Evolutionary conservation across 2,888 invertebrate species (phyloP).

Genomic region (Drosophila maculinotata): DNA sequence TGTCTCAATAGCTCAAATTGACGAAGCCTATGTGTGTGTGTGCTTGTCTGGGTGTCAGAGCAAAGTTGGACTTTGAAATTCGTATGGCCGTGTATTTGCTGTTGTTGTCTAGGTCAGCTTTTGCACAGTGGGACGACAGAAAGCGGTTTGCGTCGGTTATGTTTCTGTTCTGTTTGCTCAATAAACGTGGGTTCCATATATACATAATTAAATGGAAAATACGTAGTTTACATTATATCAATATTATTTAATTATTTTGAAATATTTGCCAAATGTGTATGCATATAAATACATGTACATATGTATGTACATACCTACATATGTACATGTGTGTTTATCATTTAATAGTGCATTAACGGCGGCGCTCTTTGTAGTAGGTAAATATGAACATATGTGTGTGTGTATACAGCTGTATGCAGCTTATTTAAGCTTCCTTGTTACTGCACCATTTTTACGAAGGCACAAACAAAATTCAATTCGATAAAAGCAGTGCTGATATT

Average conservation of each 20-base stretch:
- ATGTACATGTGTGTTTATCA: no score
- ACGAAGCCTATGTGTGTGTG: no score
- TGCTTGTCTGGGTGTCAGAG: not conserved
- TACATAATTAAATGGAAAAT: not conserved
- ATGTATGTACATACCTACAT: no score
- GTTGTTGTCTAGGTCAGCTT: constrained; percentile 35
- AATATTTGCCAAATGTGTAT: not conserved
- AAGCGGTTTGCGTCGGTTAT: not conserved
- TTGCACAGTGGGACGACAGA: no score
- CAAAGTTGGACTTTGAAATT: not conserved
- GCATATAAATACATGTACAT: not conserved
- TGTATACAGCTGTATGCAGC: no score
- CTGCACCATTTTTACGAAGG: no score
- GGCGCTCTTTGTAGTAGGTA: not conserved
- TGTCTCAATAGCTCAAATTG: no score
- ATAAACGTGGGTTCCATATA: not conserved
- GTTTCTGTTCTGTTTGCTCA: not conserved
- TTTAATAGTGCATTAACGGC: no score
- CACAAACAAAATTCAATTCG: no score
- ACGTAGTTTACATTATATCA: not conserved
- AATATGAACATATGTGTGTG: no score
- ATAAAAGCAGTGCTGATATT: no score
- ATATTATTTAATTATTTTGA: not conserved
- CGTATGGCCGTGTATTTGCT: not conserved
- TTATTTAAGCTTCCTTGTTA: no score